These are phyloP conservation scores for Lophochroa leadbeateri DNA, from an alignment of 2,113 vertebrate genomes.

Conservation along the genomic window DNA sequence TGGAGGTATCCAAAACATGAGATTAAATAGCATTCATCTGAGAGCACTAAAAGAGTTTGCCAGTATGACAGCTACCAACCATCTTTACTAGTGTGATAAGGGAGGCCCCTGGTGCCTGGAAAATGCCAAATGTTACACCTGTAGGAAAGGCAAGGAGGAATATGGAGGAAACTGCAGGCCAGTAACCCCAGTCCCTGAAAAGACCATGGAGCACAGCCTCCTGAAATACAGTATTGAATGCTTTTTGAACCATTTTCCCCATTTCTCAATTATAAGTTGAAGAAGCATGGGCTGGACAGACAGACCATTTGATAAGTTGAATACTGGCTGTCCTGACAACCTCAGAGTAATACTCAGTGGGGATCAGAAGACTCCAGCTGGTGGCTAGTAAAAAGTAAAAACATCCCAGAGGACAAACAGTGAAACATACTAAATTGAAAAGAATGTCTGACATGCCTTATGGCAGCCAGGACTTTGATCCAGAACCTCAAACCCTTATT, in stretches of 20 bases:
- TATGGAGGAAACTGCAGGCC: not conserved
- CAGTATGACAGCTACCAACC: not conserved
- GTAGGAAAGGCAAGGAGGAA: not conserved
- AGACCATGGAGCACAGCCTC: not conserved
- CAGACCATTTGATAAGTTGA: not conserved
- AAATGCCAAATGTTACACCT: not conserved
- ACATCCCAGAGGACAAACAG: not conserved
- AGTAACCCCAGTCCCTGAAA: not conserved
- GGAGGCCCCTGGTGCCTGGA: not conserved
- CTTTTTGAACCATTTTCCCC: not conserved
- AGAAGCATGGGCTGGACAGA: not conserved
- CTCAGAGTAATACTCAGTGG: not conserved
- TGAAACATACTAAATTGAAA: not conserved
- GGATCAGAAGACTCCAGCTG: fast-evolving
- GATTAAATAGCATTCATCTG: not conserved
- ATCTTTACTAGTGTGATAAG: not conserved
- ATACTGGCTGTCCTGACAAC: not conserved
- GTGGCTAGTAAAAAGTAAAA: not conserved
- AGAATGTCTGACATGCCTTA: not conserved
- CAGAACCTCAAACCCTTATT: not conserved
- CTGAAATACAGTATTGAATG: not conserved
- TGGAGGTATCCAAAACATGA: not conserved
- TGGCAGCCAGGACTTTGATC: not conserved
- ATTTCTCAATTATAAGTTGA: not conserved
- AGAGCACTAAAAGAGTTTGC: not conserved